Conservation (phyloP, 1,140 invertebrate species). For the Drosophila equinoxialis region DNA sequence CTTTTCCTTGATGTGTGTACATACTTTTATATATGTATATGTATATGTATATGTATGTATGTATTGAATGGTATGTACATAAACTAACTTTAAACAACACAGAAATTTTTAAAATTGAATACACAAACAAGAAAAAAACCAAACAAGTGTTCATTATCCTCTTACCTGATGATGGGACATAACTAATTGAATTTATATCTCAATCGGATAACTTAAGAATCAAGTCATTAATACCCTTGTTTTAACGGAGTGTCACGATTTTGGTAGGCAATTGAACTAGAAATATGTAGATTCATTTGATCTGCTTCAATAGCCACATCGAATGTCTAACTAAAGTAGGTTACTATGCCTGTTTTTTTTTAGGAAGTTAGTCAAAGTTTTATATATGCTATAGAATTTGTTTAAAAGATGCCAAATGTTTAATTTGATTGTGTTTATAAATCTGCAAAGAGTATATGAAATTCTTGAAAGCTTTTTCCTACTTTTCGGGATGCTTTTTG, state of each 20-base stretch:
- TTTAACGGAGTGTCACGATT: neutral
- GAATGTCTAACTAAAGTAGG: no score
- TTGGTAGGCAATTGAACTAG: neutral
- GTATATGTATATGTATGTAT: neutral
- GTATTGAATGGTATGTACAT: neutral
- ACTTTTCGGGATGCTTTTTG: neutral
- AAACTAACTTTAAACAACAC: neutral
- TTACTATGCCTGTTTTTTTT: no score
- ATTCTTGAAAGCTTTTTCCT: neutral
- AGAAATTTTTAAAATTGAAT: slow-evolving; percentile 13
- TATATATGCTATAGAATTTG: no score
- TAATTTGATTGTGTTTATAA: no score
- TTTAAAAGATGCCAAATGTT: no score
- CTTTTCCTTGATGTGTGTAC: slow-evolving; percentile 7
- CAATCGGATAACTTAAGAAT: neutral
- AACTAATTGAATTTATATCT: neutral
- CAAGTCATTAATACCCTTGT: neutral
- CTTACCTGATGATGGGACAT: neutral
- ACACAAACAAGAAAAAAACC: neutral
- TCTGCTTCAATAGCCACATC: neutral
- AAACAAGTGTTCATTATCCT: neutral
- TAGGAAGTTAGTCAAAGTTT: no score
- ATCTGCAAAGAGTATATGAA: neutral
- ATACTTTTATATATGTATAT: slow-evolving; percentile 5
- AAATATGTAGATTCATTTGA: neutral